Conservation (phyloP, 2,113 vertebrate genomes). For the Polyodon spathula region DNA sequence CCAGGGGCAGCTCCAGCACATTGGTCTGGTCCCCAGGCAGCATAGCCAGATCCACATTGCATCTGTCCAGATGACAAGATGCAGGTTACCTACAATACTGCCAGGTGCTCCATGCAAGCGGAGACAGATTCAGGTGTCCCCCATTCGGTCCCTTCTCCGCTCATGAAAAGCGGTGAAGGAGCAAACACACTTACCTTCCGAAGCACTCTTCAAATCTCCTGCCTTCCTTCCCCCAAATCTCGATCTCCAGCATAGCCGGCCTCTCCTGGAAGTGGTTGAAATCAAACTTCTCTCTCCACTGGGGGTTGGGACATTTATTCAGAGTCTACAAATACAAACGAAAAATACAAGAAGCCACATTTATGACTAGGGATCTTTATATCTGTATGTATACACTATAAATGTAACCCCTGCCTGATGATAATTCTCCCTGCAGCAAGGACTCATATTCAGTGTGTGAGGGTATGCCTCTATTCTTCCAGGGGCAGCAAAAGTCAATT, state of each 20-base stretch:
- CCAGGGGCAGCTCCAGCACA: slow-evolving; percentile 61
- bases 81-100: slow-evolving; percentile 20
- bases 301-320: slow-evolving; percentile 86
- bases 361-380: no score
- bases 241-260: slow-evolving; percentile 83
- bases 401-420: no score
- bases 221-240: slow-evolving; percentile 79
- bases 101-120: neutral
- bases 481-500: slow-evolving; percentile 62
- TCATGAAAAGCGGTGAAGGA: no score
- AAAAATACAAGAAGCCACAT: slow-evolving; percentile 21
- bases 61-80: slow-evolving; percentile 48
- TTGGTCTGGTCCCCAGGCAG: slow-evolving; percentile 61
- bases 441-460: slow-evolving; percentile 29
- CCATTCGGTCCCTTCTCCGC: no score
- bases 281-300: slow-evolving; percentile 96
- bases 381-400: no score
- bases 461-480: slow-evolving; percentile 42
- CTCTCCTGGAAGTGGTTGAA: slow-evolving; percentile 94
- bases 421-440: slow-evolving; percentile 42
- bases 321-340: slow-evolving; percentile 75
- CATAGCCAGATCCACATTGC: slow-evolving; percentile 69
- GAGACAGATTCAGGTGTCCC: neutral
- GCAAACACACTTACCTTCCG: slow-evolving; percentile 72
- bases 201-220: slow-evolving; percentile 80